Evolutionary conservation across 1,140 invertebrate species (phyloP), one percentile per base, ranked within the genome.

Genomic region (Pygmarrhopalites habei): DNA sequence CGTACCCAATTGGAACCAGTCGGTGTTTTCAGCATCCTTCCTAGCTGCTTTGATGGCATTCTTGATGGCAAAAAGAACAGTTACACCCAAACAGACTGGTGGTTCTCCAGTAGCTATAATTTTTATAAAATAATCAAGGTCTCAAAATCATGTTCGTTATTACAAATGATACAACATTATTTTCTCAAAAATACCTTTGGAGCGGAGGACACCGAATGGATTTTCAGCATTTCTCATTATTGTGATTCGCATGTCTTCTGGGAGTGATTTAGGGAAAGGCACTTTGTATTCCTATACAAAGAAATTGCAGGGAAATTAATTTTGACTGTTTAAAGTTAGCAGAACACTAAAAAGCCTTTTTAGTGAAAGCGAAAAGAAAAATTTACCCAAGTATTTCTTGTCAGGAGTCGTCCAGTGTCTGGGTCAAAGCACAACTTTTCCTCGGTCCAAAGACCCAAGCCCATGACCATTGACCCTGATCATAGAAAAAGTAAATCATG

Each of bases 231-330:
- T 87, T 71, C 82, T 82, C n/a, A 83, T 73, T 30, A 94, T 81
- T 51, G 83, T 83, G 15, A 93, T 78, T 43, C 88, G 80, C 73
- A 92, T 86, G 77, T 93, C 89, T 14, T 86, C 81, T 12, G 90
- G 90, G 65, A 93, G 91, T 73, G 92, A 89, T 73, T 88, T 89
- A 0, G 83, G 81, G 15, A 87, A 84, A 2, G 89, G 89, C 14
- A 85, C 82, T 72, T 92, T 90, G 74, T 92, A 94, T 62, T 82
- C 87, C 82, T 83, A n/a, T n/a, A n/a, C n/a, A n/a, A n/a, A n/a
- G n/a, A n/a, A n/a, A n/a, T n/a, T n/a, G n/a, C n/a, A n/a, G n/a
- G n/a, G n/a, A n/a, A n/a, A n/a, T n/a, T n/a, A n/a, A n/a, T n/a
- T n/a, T n/a, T n/a, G n/a, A n/a, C n/a, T n/a, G n/a, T n/a, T n/a